Conservation (phyloP, 2,797 vertebrate species). For the Mormyrus proboscirostris region DNA sequence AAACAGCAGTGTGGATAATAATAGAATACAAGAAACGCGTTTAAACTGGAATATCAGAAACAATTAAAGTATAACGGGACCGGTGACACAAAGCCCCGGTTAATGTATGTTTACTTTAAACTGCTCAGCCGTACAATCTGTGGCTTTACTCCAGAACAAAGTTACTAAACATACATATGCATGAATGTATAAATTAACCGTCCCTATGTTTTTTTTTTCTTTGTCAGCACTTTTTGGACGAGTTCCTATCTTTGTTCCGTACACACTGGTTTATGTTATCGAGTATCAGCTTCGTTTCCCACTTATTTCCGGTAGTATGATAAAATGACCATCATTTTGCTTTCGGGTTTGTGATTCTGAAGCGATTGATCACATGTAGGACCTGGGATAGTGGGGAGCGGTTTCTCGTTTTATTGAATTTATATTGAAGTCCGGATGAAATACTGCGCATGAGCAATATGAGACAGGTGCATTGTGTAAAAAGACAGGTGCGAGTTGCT, state of each 20-base stretch:
- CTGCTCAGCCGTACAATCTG: not conserved
- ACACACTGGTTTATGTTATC: not conserved
- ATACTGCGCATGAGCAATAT: slow-evolving; percentile 69
- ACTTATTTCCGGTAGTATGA: not conserved
- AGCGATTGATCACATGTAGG: not conserved
- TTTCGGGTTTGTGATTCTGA: not conserved
- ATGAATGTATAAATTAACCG: not conserved
- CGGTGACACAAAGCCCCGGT: not conserved
- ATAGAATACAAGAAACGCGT: not conserved
- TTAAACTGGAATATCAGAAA: not conserved
- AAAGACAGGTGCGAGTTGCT: slow-evolving; percentile 80
- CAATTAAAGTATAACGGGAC: not conserved
- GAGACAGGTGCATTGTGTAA: slow-evolving; percentile 79
- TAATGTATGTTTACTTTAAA: slow-evolving; percentile 12
- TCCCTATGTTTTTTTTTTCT: not conserved
- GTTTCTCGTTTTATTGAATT: slow-evolving; percentile 31
- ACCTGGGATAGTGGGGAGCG: not conserved
- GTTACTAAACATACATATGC: not conserved
- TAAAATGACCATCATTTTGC: not conserved
- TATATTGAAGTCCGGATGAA: slow-evolving; percentile 33
- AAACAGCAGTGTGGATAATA: not conserved
- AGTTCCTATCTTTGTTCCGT: slow-evolving; percentile 8
- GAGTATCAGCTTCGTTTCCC: not conserved
- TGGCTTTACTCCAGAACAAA: not conserved
- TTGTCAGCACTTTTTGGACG: slow-evolving; percentile 8